Conservation (phyloP, 2,113 vertebrate species). For the Danionella cerebrum region DNA sequence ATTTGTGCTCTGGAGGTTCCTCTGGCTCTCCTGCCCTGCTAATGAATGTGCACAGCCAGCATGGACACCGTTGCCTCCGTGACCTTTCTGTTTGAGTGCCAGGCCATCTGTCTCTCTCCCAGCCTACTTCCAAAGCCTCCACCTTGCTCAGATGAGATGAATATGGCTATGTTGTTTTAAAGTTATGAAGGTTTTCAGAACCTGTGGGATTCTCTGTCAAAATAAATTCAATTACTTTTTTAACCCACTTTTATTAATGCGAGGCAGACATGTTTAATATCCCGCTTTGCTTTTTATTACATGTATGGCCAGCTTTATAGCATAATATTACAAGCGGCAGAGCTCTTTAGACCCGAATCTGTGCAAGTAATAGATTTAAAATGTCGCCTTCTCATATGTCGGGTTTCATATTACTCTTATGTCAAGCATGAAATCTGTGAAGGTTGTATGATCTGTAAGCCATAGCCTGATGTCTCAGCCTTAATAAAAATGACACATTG, state of each 20-base stretch:
- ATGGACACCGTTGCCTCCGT: slow-evolving; percentile 51
- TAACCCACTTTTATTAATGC: slow-evolving; percentile 39
- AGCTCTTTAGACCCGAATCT: slow-evolving; percentile 6
- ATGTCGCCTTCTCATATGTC: slow-evolving; percentile 26
- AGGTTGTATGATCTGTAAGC: slow-evolving; percentile 10
- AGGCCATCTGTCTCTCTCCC: slow-evolving; percentile 66
- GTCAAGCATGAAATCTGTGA: slow-evolving; percentile 2
- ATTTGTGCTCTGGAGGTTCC: slow-evolving; percentile 46
- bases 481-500: slow-evolving; percentile 28
- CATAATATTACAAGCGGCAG: slow-evolving; percentile 26
- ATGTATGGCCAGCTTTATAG: slow-evolving; percentile 11
- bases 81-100: slow-evolving; percentile 47
- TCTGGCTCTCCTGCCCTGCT: slow-evolving; percentile 46
- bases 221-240: slow-evolving; percentile 26
- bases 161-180: too few species aligned
- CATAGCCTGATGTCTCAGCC: slow-evolving; percentile 16
- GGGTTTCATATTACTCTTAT: not conserved
- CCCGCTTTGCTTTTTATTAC: slow-evolving; percentile 37
- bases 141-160: too few species aligned
- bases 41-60: slow-evolving; percentile 63
- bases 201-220: slow-evolving; percentile 31
- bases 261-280: slow-evolving; percentile 27
- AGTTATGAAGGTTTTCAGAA: slow-evolving; percentile 35
- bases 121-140: slow-evolving; percentile 39
- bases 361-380: slow-evolving; percentile 33